Percentiles rank a stretch among this genome's conserved stretches.
These are phyloP conservation scores for Drosophila funebris DNA, from an alignment of 1,140 invertebrate genomes.

Conservation along the genomic window DNA sequence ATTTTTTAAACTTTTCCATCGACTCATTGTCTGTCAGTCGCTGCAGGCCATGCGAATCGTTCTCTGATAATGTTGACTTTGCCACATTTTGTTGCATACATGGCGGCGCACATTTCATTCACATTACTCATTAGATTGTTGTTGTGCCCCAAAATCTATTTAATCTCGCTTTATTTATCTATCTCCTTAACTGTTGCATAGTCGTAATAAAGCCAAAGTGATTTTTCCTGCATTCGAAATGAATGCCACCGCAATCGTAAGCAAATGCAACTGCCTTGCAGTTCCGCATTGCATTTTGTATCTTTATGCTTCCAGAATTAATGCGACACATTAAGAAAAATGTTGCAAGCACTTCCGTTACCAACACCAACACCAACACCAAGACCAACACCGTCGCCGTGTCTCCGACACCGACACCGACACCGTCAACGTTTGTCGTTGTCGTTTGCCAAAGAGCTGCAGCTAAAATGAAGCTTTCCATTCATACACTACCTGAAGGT, in stretches of 20 bases:
- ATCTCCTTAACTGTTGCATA: neutral
- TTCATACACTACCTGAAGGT: conserved; percentile 6
- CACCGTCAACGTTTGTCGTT: neutral
- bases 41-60: neutral
- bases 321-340: conserved; percentile 78
- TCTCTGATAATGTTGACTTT: neutral
- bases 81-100: conserved; percentile 21
- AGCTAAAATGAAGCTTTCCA: conserved; percentile 25
- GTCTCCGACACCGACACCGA: too few species aligned
- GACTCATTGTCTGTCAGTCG: conserved; percentile 6
- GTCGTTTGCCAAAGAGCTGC: conserved; percentile 15
- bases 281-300: conserved; percentile 61
- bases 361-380: neutral
- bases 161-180: neutral
- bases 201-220: conserved; percentile 55
- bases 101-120: neutral
- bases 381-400: too few species aligned
- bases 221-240: conserved; percentile 28
- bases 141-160: neutral
- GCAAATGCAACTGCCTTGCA: conserved; percentile 41
- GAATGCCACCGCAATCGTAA: conserved; percentile 17
- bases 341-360: conserved; percentile 51
- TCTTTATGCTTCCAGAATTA: conserved; percentile 68
- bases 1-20: conserved; percentile 19
- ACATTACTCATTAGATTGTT: conserved; percentile 14